Evolutionary conservation across 2,113 vertebrate species (phyloP).

Genomic region (Apaloderma vittatum): DNA sequence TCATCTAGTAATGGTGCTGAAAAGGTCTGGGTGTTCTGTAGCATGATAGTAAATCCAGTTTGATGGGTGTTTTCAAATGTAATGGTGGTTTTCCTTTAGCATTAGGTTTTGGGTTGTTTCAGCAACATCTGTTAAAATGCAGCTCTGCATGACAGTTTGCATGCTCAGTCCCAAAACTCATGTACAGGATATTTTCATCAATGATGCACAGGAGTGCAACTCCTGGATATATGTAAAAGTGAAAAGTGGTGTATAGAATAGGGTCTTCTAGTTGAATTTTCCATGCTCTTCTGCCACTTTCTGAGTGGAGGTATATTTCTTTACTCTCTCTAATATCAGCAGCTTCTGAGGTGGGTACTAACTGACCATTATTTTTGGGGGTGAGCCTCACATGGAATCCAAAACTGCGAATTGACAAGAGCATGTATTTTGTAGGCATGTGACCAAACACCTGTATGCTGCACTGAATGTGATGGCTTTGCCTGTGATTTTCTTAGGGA

Average conservation of each 20-base stretch:
- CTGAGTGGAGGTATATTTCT: background rate
- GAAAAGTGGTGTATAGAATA: background rate
- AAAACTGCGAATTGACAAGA: background rate
- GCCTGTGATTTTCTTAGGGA: background rate
- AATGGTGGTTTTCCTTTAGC: background rate
- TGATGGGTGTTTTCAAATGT: background rate
- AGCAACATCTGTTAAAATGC: background rate
- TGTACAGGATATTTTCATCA: background rate
- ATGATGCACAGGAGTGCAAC: background rate
- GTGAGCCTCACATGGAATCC: background rate
- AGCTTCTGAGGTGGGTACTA: background rate
- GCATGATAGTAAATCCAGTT: background rate
- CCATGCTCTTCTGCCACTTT: background rate
- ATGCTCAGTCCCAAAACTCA: background rate
- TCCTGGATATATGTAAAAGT: background rate
- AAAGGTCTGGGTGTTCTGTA: background rate
- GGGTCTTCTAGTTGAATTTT: background rate
- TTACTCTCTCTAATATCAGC: background rate
- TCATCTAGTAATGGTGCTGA: background rate
- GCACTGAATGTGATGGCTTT: background rate
- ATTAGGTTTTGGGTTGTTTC: background rate
- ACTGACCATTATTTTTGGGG: background rate
- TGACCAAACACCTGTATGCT: background rate
- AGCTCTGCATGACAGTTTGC: background rate
- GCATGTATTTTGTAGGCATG: background rate